These are phyloP conservation scores for Tricholauxania praeusta DNA, from an alignment of 2,888 invertebrate genomes.

Conservation along the genomic window DNA sequence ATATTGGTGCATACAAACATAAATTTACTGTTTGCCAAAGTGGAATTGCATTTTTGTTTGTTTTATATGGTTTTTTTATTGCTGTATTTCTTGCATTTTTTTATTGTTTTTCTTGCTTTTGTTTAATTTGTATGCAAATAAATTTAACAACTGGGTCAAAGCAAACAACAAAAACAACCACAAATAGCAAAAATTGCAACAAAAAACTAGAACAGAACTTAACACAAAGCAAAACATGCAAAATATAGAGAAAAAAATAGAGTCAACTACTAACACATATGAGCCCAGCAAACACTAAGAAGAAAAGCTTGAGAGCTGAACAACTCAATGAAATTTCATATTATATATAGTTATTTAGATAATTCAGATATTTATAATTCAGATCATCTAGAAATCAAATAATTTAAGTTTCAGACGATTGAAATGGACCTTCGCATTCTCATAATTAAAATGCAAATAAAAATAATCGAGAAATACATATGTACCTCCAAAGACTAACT, in stretches of 20 bases:
- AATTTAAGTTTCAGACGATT: too few species aligned
- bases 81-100: not conserved
- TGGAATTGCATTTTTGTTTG: conserved; percentile 3
- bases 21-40: not conserved
- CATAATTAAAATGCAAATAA: too few species aligned
- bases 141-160: conserved; percentile 37
- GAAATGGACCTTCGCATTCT: too few species aligned
- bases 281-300: conserved; percentile 18
- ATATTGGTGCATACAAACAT: not conserved
- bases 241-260: conserved; percentile 40
- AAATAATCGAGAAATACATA: too few species aligned
- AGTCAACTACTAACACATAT: conserved; percentile 29
- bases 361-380: too few species aligned
- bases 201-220: conserved; percentile 2
- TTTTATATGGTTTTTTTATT: not conserved
- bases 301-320: too few species aligned
- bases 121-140: conserved; percentile 25
- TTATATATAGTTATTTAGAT: too few species aligned
- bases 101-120: not conserved
- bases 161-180: not conserved
- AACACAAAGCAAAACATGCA: conserved; percentile 24
- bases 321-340: too few species aligned
- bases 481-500: too few species aligned
- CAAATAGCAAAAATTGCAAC: conserved; percentile 1
- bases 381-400: too few species aligned